Conservation (phyloP, 2,888 invertebrate genomes). For the Crematogaster levior region DNA sequence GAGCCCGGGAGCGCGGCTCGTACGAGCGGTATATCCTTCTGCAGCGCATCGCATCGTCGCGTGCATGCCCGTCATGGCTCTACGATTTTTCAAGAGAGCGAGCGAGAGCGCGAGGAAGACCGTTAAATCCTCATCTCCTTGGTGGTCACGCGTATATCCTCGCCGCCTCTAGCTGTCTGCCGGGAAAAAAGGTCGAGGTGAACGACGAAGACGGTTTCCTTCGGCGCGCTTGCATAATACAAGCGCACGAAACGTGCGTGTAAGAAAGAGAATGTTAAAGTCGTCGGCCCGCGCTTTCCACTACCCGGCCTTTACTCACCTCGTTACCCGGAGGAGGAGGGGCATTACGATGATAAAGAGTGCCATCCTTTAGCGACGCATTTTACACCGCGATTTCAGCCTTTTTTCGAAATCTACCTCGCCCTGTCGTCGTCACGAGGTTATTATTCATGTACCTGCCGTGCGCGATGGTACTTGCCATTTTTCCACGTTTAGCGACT, state of each 20-base stretch:
- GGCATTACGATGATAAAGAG: constrained; percentile 60
- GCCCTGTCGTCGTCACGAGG: constrained; percentile 45
- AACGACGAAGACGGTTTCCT: constrained; percentile 25
- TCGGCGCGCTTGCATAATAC: constrained; percentile 59
- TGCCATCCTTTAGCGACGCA: constrained; percentile 44
- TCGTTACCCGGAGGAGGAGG: constrained; percentile 58
- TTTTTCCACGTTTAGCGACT: constrained; percentile 49
- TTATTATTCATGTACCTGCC: constrained; percentile 52
- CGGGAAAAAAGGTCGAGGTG: background rate
- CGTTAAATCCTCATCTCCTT: constrained; percentile 60
- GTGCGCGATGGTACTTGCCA: constrained; percentile 29
- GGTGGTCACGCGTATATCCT: constrained; percentile 60
- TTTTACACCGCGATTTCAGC: constrained; percentile 54
- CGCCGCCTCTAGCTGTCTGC: background rate
- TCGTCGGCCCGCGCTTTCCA: constrained; percentile 25
- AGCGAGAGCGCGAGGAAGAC: constrained; percentile 21
- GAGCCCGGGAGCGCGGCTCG: constrained; percentile 8
- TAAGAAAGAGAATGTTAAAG: constrained; percentile 57
- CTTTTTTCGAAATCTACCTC: constrained; percentile 49
- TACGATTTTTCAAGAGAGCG: constrained; percentile 58
- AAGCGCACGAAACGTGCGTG: constrained; percentile 52
- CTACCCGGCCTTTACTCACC: constrained; percentile 55
- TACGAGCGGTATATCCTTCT: constrained; percentile 40
- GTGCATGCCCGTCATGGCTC: constrained; percentile 55
- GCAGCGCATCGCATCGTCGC: constrained; percentile 38